Evolutionary conservation across 2,888 invertebrate genomes (phyloP).

Genomic region (Diarsia dahlii): DNA sequence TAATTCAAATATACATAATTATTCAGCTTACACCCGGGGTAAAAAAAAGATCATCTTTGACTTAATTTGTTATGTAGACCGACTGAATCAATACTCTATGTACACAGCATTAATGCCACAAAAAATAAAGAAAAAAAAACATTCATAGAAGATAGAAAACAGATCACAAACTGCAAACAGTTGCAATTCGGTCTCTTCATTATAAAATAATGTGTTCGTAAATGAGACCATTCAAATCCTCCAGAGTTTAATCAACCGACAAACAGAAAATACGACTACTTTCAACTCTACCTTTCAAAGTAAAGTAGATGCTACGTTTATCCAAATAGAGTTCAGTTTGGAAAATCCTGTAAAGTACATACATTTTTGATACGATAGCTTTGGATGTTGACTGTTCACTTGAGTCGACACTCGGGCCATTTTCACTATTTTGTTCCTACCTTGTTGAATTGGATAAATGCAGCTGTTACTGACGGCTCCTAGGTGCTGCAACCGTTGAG

Average conservation of each 20-base stretch:
- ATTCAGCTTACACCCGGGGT: background rate
- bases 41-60: background rate
- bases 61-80: background rate
- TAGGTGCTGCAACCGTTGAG: background rate
- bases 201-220: background rate
- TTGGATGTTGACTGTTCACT: conserved; percentile 45
- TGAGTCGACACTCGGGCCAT: conserved; percentile 29
- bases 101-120: background rate
- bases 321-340: conserved; percentile 16
- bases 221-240: conserved; percentile 11
- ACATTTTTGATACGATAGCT: conserved; percentile 29
- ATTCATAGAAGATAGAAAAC: background rate
- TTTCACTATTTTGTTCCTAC: conserved; percentile 34
- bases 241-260: conserved; percentile 2
- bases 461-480: conserved; percentile 34
- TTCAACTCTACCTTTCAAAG: background rate
- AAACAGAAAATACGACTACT: background rate
- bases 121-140: background rate
- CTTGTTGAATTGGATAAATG: conserved; percentile 43
- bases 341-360: background rate
- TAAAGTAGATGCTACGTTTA: background rate
- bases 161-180: background rate
- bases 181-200: conserved; percentile 4
- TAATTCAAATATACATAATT: too few relatives aligned
- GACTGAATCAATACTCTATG: background rate